phyloP scores from a whole-genome alignment of 2,888 invertebrate species.

The Mechanitis mazaeus region DNA sequence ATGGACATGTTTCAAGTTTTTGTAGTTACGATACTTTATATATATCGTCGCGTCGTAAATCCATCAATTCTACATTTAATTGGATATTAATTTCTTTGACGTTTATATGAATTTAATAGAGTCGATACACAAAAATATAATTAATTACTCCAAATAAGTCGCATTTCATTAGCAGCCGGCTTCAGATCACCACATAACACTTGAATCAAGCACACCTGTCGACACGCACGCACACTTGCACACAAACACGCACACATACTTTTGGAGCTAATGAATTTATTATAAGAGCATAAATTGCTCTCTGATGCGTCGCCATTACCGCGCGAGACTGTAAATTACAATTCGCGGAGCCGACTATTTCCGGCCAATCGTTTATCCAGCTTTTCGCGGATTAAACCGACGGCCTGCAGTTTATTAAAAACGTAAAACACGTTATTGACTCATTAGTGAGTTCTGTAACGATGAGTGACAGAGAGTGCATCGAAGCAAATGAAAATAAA shows the following conservation, averaged over 20 bases:
- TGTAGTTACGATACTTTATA: not conserved
- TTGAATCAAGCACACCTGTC: constrained; percentile 17
- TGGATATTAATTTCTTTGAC: constrained; percentile 15
- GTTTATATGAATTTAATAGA: constrained; percentile 17
- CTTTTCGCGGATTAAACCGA: constrained; percentile 46
- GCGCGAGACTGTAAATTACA: constrained; percentile 68
- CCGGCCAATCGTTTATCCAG: constrained; percentile 61
- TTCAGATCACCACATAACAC: constrained; percentile 7
- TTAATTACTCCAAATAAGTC: constrained; percentile 19
- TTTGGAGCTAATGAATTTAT: constrained; percentile 69
- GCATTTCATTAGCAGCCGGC: constrained; percentile 16
- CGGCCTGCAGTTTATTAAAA: constrained; percentile 38
- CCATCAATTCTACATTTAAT: constrained; percentile 14
- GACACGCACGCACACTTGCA: constrained; percentile 10
- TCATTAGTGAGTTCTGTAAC: constrained; percentile 22
- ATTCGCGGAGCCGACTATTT: constrained; percentile 56
- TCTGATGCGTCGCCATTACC: constrained; percentile 72
- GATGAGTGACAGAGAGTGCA: constrained; percentile 25
- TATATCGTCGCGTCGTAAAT: constrained; percentile 11
- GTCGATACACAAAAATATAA: constrained; percentile 17
- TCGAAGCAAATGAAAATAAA: constrained; percentile 19
- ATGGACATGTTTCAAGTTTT: not conserved
- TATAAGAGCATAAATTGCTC: constrained; percentile 73
- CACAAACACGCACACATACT: constrained; percentile 2
- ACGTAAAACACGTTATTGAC: constrained; percentile 30